These are phyloP conservation scores for Triplophysa yarkandensis DNA, from an alignment of 2,797 vertebrate genomes.

Conservation along the genomic window DNA sequence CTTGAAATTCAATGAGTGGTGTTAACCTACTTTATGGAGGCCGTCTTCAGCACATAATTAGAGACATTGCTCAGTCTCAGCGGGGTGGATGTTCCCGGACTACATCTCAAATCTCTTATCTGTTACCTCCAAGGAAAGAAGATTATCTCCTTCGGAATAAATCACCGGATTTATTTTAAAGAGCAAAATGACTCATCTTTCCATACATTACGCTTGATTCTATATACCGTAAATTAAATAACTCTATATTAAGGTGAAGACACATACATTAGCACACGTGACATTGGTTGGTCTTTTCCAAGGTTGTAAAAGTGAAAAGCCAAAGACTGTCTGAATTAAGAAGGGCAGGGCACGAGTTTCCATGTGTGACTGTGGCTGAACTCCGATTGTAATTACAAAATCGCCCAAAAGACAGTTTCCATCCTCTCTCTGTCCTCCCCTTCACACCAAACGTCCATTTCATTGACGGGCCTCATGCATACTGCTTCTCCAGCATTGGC, in stretches of 20 bases:
- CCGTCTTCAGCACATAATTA: conserved; percentile 8
- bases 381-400: conserved; percentile 40
- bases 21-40: conserved; percentile 40
- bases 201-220: not conserved
- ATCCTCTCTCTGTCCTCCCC: not conserved
- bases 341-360: conserved; percentile 20
- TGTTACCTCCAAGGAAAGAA: conserved; percentile 17
- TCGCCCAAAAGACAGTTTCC: conserved; percentile 10
- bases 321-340: conserved; percentile 28
- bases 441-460: not conserved
- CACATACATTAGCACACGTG: not conserved
- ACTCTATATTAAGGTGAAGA: not conserved
- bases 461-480: not conserved
- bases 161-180: conserved; percentile 1
- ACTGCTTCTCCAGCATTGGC: not conserved
- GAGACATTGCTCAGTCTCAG: conserved; percentile 16
- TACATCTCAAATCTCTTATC: conserved; percentile 33
- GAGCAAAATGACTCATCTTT: conserved; percentile 14
- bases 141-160: conserved; percentile 16
- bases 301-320: not conserved
- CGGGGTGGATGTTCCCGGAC: conserved; percentile 23
- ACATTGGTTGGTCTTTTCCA: not conserved
- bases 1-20: not conserved
- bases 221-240: not conserved
- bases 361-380: not conserved